Evolutionary conservation across 2,797 vertebrate genomes (phyloP).

Genomic region (Lophius americanus): DNA sequence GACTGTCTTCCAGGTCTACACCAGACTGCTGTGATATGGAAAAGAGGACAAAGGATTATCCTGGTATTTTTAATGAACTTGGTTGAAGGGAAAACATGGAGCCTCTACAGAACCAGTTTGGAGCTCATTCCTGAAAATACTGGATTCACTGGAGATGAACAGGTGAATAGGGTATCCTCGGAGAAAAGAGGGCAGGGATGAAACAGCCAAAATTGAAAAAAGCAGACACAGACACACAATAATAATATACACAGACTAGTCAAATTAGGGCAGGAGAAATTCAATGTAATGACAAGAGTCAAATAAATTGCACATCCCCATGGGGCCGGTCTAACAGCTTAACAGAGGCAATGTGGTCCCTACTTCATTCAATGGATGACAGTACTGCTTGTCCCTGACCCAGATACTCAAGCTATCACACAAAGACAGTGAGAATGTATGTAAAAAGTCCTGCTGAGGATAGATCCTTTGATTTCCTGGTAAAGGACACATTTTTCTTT

Average conservation of each 20-base stretch:
- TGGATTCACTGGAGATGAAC: background rate
- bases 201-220: background rate
- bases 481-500: conserved; percentile 23
- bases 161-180: conserved; percentile 10
- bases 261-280: conserved; percentile 43
- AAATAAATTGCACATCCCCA: conserved; percentile 54
- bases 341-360: conserved; percentile 47
- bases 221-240: conserved; percentile 10
- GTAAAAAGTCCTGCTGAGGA: conserved; percentile 5
- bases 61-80: too few species aligned
- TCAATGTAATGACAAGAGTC: conserved; percentile 41
- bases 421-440: conserved; percentile 10
- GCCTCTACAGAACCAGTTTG: conserved; percentile 1
- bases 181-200: conserved; percentile 17
- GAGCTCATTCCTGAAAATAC: background rate
- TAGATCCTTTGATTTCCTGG: conserved; percentile 12
- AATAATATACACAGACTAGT: conserved; percentile 29
- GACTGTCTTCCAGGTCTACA: too few species aligned
- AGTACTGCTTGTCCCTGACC: conserved; percentile 71
- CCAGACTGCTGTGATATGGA: too few species aligned
- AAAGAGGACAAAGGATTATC: too few species aligned
- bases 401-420: conserved; percentile 57
- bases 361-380: conserved; percentile 30
- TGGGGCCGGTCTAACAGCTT: conserved; percentile 32
- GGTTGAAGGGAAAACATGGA: background rate